phyloP scores from a whole-genome alignment of 2,888 invertebrate genomes.

The Automeris io region DNA sequence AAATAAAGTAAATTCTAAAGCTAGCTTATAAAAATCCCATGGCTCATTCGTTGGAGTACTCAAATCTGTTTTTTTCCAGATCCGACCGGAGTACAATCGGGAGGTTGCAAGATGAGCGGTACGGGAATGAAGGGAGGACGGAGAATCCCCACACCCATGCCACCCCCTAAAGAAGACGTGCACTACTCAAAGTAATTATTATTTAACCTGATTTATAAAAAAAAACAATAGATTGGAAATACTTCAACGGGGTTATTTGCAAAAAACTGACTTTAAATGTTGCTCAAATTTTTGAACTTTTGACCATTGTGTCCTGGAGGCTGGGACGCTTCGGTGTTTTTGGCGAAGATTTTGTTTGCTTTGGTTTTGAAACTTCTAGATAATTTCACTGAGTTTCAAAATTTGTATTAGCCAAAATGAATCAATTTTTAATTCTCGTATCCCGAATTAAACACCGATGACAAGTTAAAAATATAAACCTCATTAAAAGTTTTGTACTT shows the following conservation, averaged over 20 bases:
- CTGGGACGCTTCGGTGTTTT: neutral
- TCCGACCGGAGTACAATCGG: slow-evolving; percentile 35
- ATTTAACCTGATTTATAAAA: neutral
- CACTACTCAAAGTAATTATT: slow-evolving; percentile 27
- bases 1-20: neutral
- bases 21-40: slow-evolving; percentile 11
- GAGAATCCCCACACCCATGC: slow-evolving; percentile 68
- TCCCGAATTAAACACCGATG: no score
- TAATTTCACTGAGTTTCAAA: no score
- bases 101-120: slow-evolving; percentile 47
- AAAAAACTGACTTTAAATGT: neutral
- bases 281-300: neutral
- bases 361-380: neutral
- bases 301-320: neutral
- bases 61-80: slow-evolving; percentile 36
- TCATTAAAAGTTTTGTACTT: no score
- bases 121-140: slow-evolving; percentile 49
- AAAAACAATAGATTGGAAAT: neutral
- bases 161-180: slow-evolving; percentile 45
- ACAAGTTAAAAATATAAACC: no score
- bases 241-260: neutral
- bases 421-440: no score
- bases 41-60: slow-evolving; percentile 39
- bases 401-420: no score
- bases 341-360: neutral